phyloP scores from a whole-genome alignment of 1,140 invertebrate genomes.

The Musca vetustissima region DNA sequence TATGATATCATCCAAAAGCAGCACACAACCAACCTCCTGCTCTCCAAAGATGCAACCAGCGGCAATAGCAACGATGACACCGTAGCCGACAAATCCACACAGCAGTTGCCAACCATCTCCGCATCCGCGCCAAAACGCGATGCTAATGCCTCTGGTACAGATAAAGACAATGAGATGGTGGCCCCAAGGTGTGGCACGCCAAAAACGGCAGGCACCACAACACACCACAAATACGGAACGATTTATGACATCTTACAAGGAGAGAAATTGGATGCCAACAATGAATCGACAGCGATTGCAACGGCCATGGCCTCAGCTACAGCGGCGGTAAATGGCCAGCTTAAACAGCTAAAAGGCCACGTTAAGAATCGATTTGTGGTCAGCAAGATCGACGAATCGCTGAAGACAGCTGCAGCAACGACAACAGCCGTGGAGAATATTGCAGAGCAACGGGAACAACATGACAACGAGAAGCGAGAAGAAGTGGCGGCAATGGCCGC shows the following conservation, averaged over 20 bases:
- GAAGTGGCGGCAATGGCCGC: slow-evolving; percentile 8
- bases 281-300: slow-evolving; percentile 13
- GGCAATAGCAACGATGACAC: not conserved
- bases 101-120: not conserved
- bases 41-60: not conserved
- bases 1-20: slow-evolving; percentile 50
- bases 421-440: slow-evolving; percentile 9
- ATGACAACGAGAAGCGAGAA: not conserved
- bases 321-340: slow-evolving; percentile 47
- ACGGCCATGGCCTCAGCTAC: slow-evolving; percentile 17
- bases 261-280: slow-evolving; percentile 40
- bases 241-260: slow-evolving; percentile 54
- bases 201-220: not conserved
- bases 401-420: not conserved
- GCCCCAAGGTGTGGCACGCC: not conserved
- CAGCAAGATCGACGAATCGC: slow-evolving; percentile 46
- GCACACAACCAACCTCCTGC: slow-evolving; percentile 5
- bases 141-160: not conserved
- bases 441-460: slow-evolving; percentile 1
- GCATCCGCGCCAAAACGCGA: not conserved
- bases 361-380: slow-evolving; percentile 49
- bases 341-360: slow-evolving; percentile 36
- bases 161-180: not conserved
- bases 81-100: not conserved
- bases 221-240: slow-evolving; percentile 47